Base-by-base conservation (phyloP, 2,888 invertebrate species). In the Acleris emargana region DNA sequence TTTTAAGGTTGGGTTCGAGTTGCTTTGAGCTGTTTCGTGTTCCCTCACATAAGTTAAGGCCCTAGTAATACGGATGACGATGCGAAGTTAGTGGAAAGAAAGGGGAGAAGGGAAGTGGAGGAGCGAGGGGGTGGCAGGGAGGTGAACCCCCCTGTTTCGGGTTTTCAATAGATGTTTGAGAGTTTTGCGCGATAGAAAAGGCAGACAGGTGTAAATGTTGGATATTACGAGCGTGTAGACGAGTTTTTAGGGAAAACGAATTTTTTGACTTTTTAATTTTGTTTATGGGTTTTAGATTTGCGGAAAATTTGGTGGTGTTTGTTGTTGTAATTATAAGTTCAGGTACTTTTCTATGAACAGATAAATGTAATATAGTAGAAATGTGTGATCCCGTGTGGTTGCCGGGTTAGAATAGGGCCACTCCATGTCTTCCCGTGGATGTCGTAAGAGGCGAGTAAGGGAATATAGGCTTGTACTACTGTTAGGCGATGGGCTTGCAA, bases 51-150 rank as follows among this genome's bases (percentile, higher is more conserved):
- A 91, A 91, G 90, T 90, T 89, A 90, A 88, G 83, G 88, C 89
- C 80, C 88, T 89, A 91, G 91, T 90, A 91, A 91, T 91, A 91
- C 86, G 88, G 87, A 90, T 91, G 91, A 90, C 91, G 91, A 89
- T 87, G 91, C 89, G 87, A 91, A 91, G 86, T 91, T 90, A 88
- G 87, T 87, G 82, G 90, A 89, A 91, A 91, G 91, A 91, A 91
- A 89, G 87, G 91, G 91, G 90, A 84, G 82, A 82, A 81, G 83
- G 85, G 82, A 82, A 81, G 83, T 83, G 81, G 81, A 82, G 84
- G 86, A 86, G 86, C 86, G 87, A 86, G 86, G 85, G 84, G 84
- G 81, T 67, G 75, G 74, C 70, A 72, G 70, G 67, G 74, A 78
- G 77, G 74, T 77, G 71, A 72, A 79, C 79, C 86, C 85, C 88